These are phyloP conservation scores for Coregonus suidteri DNA, from an alignment of 2,797 vertebrate genomes.

Conservation along the genomic window DNA sequence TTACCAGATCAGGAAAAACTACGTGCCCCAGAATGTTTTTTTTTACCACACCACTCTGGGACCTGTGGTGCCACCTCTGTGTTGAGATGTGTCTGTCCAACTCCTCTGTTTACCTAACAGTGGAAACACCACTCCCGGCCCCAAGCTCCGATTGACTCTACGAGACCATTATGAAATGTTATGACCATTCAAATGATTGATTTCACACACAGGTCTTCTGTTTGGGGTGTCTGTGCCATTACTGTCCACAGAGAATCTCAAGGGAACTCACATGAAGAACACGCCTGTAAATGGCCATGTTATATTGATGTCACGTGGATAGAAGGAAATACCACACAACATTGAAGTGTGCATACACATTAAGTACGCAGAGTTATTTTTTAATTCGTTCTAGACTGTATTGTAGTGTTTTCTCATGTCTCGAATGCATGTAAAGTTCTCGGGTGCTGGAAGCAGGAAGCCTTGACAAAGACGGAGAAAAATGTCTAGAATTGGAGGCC, in stretches of 20 bases:
- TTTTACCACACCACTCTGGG: too few species aligned
- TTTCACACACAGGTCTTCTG: constrained; percentile 20
- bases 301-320: neutral
- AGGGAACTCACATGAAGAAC: neutral
- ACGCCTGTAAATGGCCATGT: neutral
- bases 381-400: neutral
- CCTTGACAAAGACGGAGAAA: neutral
- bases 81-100: constrained; percentile 12
- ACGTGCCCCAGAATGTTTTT: too few species aligned
- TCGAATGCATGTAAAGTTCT: neutral
- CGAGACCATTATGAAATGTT: constrained; percentile 29
- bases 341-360: neutral
- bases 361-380: neutral
- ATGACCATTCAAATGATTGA: constrained; percentile 35
- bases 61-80: too few species aligned
- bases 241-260: constrained; percentile 6
- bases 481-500: neutral
- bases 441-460: neutral
- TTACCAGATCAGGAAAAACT: too few species aligned
- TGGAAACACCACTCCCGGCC: constrained; percentile 18
- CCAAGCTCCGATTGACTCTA: constrained; percentile 15
- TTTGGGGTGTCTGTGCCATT: constrained; percentile 6
- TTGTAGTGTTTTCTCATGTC: neutral
- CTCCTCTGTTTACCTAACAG: constrained; percentile 20
- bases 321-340: neutral